These are phyloP conservation scores for Hycleus cichorii DNA, from an alignment of 1,140 invertebrate species.

Conservation along the genomic window DNA sequence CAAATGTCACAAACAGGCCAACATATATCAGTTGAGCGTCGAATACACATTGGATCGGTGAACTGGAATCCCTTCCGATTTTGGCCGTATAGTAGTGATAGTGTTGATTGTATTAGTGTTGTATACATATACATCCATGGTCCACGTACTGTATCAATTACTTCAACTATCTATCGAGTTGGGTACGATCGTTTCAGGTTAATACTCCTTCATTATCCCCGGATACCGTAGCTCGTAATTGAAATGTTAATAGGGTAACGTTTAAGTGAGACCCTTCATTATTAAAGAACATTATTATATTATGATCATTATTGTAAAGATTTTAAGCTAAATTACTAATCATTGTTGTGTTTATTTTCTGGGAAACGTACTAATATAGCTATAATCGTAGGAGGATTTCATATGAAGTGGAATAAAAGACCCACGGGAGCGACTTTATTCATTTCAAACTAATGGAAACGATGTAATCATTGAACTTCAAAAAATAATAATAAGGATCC, in stretches of 20 bases:
- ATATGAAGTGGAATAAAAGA: no score
- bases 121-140: not conserved
- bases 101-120: no score
- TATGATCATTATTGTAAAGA: no score
- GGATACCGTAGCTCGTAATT: not conserved
- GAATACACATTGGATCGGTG: slow-evolving; percentile 3
- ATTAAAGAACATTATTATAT: no score
- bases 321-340: no score
- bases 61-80: slow-evolving; percentile 10
- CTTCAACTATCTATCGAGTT: slow-evolving; percentile 4
- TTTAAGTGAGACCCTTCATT: not conserved
- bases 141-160: slow-evolving; percentile 9
- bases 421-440: no score
- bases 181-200: slow-evolving; percentile 9
- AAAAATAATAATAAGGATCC: no score
- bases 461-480: no score
- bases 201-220: slow-evolving; percentile 8
- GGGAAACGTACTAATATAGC: no score
- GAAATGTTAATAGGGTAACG: slow-evolving; percentile 10
- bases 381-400: no score
- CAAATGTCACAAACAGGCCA: slow-evolving; percentile 16
- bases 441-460: no score
- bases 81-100: not conserved
- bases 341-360: no score
- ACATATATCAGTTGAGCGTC: slow-evolving; percentile 17